phyloP scores from a whole-genome alignment of 1,140 invertebrate genomes.

The Druon quercuslanigerum region DNA sequence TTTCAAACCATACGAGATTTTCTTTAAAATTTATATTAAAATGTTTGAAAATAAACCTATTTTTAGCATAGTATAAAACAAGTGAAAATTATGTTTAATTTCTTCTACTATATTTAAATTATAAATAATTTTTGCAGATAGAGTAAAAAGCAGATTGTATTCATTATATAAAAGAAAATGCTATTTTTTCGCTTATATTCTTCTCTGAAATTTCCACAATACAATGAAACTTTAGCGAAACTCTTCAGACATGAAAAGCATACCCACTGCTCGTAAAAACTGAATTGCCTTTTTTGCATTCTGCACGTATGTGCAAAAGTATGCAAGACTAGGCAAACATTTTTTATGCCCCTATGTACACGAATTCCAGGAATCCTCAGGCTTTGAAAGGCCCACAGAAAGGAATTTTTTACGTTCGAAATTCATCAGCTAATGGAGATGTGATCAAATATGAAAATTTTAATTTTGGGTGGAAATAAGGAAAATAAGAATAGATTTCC shows the following conservation, averaged over 20 bases:
- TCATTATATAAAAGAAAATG: too few species aligned
- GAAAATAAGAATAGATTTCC: not conserved
- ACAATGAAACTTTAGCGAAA: not conserved
- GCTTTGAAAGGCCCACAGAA: constrained; percentile 8
- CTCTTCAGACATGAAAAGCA: not conserved
- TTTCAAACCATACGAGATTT: too few species aligned
- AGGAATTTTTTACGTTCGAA: constrained; percentile 14
- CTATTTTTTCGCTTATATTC: too few species aligned
- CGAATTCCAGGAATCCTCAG: constrained; percentile 18
- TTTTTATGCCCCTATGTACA: not conserved
- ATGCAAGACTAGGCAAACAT: constrained; percentile 6
- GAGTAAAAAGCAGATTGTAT: too few species aligned
- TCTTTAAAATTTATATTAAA: too few species aligned
- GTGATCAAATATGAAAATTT: constrained; percentile 52
- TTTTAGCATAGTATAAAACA: too few species aligned
- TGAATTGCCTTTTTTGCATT: not conserved
- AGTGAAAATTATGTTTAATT: too few species aligned
- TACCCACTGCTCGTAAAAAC: not conserved
- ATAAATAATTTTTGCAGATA: too few species aligned
- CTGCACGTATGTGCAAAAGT: constrained; percentile 2
- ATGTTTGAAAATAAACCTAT: too few species aligned
- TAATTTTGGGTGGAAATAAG: not conserved
- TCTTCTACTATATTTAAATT: too few species aligned
- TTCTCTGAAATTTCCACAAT: too few species aligned
- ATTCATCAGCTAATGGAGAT: constrained; percentile 63